A percentile compares a stretch with the other conserved stretches of the same genome.
These are phyloP conservation scores for Apodemus sylvaticus DNA, from an alignment of 2,113 vertebrate species.

Conservation along the genomic window DNA sequence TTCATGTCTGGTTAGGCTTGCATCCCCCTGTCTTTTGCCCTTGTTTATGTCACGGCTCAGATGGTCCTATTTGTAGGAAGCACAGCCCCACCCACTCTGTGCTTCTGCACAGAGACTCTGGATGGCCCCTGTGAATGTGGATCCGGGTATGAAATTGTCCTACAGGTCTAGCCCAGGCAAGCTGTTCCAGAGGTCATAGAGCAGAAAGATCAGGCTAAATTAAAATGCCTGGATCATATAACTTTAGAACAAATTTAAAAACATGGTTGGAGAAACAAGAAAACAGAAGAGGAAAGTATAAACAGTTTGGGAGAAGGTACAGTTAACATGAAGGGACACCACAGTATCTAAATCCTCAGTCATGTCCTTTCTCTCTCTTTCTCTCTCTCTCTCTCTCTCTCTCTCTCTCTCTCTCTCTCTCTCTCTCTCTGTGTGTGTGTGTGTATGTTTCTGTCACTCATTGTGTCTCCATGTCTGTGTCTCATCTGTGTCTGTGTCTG, in stretches of 20 bases:
- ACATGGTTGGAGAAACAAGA: not conserved
- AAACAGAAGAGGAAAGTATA: not conserved
- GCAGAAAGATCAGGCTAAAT: not conserved
- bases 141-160: not conserved
- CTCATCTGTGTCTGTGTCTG: not conserved
- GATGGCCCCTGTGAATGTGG: rapidly evolving
- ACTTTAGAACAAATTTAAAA: not conserved
- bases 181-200: not conserved
- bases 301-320: not conserved
- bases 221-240: not conserved
- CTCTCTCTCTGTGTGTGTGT: not conserved
- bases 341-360: not conserved
- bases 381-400: not conserved
- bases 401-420: not conserved
- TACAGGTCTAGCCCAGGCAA: not conserved
- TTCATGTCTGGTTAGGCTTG: not conserved
- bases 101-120: not conserved
- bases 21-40: not conserved
- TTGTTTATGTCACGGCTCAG: constrained; percentile 61
- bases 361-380: too few relatives aligned
- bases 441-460: not conserved
- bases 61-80: constrained; percentile 24
- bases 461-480: not conserved
- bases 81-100: not conserved
- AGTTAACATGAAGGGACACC: not conserved